These are phyloP conservation scores for Pilophorus perplexus DNA, from an alignment of 2,888 invertebrate species.

Conservation along the genomic window DNA sequence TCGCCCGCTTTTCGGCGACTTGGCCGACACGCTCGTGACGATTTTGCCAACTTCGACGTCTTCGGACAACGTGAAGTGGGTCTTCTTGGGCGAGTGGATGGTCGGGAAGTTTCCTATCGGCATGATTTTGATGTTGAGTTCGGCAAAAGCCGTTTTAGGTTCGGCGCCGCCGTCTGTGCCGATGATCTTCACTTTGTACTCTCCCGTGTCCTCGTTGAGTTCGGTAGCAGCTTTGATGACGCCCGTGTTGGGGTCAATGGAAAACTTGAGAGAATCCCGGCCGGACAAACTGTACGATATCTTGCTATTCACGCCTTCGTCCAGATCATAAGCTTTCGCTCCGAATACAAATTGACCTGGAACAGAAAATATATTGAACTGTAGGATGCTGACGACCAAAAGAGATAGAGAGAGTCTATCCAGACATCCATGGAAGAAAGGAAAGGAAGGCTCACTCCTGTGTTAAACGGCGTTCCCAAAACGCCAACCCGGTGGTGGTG, in stretches of 20 bases:
- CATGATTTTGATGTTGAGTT: conserved; percentile 73
- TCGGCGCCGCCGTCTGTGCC: conserved; percentile 76
- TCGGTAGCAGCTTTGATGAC: conserved; percentile 77
- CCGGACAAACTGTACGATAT: conserved; percentile 76
- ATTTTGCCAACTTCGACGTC: conserved; percentile 73
- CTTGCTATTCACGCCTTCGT: conserved; percentile 76
- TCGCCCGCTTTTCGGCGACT: conserved; percentile 74
- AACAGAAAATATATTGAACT: conserved; percentile 30
- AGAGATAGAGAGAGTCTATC: too few relatives aligned
- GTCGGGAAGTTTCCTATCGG: conserved; percentile 76
- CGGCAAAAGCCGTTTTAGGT: conserved; percentile 69
- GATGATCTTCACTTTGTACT: conserved; percentile 68
- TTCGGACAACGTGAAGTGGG: conserved; percentile 75
- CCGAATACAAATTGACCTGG: conserved; percentile 81
- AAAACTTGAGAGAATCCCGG: conserved; percentile 73
- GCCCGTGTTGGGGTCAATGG: conserved; percentile 76
- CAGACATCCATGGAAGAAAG: not conserved
- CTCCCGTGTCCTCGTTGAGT: conserved; percentile 53
- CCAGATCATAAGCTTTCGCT: conserved; percentile 79
- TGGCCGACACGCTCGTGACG: conserved; percentile 73
- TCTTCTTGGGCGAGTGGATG: conserved; percentile 67
- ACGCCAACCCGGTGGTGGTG: too few relatives aligned
- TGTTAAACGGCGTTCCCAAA: too few relatives aligned
- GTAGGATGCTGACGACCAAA: too few relatives aligned
- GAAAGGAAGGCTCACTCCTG: too few relatives aligned